Base-by-base conservation (phyloP, 2,113 vertebrate genomes). In the Python bivittatus region DNA sequence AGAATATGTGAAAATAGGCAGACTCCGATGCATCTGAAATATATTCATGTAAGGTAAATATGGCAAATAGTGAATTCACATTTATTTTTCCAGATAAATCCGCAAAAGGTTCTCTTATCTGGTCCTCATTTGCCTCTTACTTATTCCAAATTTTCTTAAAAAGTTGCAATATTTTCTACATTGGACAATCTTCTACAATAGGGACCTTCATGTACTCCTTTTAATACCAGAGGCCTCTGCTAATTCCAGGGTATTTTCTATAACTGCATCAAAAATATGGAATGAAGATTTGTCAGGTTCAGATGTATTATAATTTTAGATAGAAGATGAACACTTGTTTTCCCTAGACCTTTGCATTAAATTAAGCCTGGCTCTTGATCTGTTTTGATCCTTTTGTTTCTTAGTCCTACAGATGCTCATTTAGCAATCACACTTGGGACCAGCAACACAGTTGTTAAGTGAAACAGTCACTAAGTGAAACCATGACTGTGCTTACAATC, bases 71-170 rank as follows among this genome's bases (percentile, higher is more conserved):
- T 33, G 23, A 38, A 72, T 56, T 79, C 10, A 33, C 64, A 53
- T 89, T 48, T 64, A 72, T 29, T 52, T 93, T 68, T 87, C 90
- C 88, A 89, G 87, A 42, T 92, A 95, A 91, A 86, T 2, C 20
- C 10, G 25, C 27, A 52, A 87, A 84, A 22, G 91, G 23, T 0
- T 3, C 7, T 11, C 92, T 92, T 57, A 6, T 29, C 85, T 90
- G 53, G 23, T 23, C 54, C 33, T 56, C 12, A n/a, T 90, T 90
- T 25, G 11, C 53, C 33, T n/a, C 57, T 42, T 84, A 9, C 38
- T 38, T 90, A 68, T 57, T 27, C 53, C 38, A 29, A 54, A 53
- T 29, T 29, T 64, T 88, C 38, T 44, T 12, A 8, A 6, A 10
- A 33, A 42, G 1, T 84, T 42, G 11, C 29, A 33, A 23, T 53